Evolutionary conservation across 2,888 invertebrate species (phyloP).

Genomic region (Melinopterus prodromus): DNA sequence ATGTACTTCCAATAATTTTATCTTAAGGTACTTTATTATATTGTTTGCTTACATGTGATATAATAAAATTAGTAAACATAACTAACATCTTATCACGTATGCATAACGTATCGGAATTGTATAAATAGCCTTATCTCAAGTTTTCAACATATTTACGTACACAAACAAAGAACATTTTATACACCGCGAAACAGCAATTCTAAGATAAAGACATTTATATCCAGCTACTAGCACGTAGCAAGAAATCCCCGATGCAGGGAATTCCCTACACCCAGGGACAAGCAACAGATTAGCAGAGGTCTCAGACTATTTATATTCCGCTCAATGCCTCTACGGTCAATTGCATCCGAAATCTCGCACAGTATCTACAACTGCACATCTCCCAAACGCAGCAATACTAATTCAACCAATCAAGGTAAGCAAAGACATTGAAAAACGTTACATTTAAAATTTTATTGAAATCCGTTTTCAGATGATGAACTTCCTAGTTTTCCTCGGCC

Average conservation of each 20-base stretch:
- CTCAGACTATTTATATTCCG: neutral
- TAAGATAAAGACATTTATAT: neutral
- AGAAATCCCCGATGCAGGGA: neutral
- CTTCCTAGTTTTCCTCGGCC: slow-evolving; percentile 8
- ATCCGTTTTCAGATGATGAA: slow-evolving; percentile 8
- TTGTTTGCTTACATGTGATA: neutral
- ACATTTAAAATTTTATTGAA: no score
- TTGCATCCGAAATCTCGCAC: neutral
- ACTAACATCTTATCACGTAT: neutral
- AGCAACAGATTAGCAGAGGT: neutral
- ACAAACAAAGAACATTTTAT: neutral
- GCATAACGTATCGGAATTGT: neutral
- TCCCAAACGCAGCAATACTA: neutral
- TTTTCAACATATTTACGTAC: neutral
- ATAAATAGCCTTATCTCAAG: neutral
- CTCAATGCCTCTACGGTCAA: neutral
- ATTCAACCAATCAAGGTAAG: neutral
- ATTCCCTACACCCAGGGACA: neutral
- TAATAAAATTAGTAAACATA: neutral
- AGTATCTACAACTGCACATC: neutral
- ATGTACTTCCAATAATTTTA: neutral
- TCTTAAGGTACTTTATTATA: neutral
- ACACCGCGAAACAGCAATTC: neutral
- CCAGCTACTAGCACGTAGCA: neutral
- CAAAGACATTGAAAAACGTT: neutral